Evolutionary conservation across 2,113 vertebrate species (phyloP), one percentile per base, ranked within the genome.

Genomic region (Rhegmatorhina hoffmannsi): DNA sequence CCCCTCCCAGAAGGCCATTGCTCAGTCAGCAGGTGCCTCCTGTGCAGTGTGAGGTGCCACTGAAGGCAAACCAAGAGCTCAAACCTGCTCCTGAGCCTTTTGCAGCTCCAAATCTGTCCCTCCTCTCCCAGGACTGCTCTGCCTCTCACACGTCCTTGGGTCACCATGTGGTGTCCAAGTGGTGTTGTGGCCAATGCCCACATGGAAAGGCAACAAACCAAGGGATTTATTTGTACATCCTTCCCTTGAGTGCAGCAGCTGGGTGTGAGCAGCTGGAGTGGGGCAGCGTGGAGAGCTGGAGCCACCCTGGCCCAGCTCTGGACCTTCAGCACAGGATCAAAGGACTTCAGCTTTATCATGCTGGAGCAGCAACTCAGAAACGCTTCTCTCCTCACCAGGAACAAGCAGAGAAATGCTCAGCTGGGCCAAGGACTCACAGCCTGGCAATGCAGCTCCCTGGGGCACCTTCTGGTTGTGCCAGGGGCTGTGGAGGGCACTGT

Each of bases 11-110:
- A 49, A 28, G n/a, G 64, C 13, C 10, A 4, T 6, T 31, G 23
- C 13, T 36, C 34, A 29, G 50, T 17, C 64, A 11, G 47, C 29
- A 24, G 36, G 13, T 52, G 55, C 63, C 36, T 12, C 49, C 15
- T 20, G 43, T 9, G 38, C 64, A 20, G 44, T 0, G 3, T 2
- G 1, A 87, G 77, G 46, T 34, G 29, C 6, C 63, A 4, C 38
- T 6, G 17, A n/a, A 25, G 46, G n/a, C 28, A 29, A 0, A 0
- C 29, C 47, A 0, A 40, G 52, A 62, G 60, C 84, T 73, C 43
- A 44, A 29, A 52, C 47, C 47, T 17, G 15, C 72, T 89, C 67
- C 67, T 31, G 29, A 55, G 9, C 34, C n/a, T 1, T 2, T 2
- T 5, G 34, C 55, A 77, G 40, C 50, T 34, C 28, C 7, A 52